These are phyloP conservation scores for Pogonophryne albipinna DNA, from an alignment of 2,797 vertebrate genomes.

Conservation along the genomic window DNA sequence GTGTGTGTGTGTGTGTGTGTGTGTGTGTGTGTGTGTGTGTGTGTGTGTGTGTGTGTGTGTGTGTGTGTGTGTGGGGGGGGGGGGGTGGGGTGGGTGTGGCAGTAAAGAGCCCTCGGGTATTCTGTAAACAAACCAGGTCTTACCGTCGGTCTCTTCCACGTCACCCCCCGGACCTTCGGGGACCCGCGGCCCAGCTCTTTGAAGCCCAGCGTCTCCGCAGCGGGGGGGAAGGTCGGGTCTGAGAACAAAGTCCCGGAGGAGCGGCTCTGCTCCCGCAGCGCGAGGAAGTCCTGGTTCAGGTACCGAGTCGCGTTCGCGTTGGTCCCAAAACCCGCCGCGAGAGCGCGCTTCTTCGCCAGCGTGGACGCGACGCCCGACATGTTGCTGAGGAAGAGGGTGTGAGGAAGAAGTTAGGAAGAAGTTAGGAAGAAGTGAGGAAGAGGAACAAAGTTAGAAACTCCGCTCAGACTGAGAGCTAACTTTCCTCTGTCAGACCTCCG, in stretches of 20 bases:
- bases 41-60: too few relatives aligned
- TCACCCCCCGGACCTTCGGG: constrained; percentile 87
- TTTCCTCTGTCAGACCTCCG: constrained; percentile 37
- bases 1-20: too few relatives aligned
- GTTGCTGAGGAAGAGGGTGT: constrained; percentile 5
- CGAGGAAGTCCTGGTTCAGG: constrained; percentile 88
- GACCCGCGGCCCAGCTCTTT: constrained; percentile 89
- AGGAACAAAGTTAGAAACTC: too few relatives aligned
- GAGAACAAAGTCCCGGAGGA: constrained; percentile 86
- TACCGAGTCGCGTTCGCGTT: constrained; percentile 86
- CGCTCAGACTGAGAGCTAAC: too few relatives aligned
- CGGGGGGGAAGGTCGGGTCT: constrained; percentile 88
- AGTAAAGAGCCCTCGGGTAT: too few relatives aligned
- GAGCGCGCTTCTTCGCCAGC: constrained; percentile 85
- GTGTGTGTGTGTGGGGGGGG: too few relatives aligned
- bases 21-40: too few relatives aligned
- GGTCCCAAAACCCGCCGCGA: constrained; percentile 87
- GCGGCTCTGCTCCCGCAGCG: constrained; percentile 81
- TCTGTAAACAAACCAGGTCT: constrained; percentile 13
- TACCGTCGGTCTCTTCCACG: constrained; percentile 86
- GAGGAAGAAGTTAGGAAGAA: background rate
- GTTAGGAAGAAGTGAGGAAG: background rate
- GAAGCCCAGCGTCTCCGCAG: constrained; percentile 87
- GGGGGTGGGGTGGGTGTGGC: too few relatives aligned
- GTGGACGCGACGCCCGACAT: constrained; percentile 89